Conservation (phyloP, 53 echinoderm and acorn worm species). For the Paracentrotus lividus region DNA sequence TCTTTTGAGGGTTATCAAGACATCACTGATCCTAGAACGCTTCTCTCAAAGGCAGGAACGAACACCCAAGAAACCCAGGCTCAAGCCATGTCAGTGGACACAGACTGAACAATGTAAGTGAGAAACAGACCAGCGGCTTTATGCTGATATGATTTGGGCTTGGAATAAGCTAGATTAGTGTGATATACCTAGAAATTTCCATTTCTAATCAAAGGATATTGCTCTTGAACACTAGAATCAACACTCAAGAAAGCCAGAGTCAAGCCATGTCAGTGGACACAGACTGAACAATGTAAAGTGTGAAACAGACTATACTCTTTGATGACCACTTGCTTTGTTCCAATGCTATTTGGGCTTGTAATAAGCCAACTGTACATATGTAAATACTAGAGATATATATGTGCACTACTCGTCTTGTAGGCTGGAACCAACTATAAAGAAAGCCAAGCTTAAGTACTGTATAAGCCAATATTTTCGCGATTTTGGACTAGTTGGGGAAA, state of each 20-base stretch:
- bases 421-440: conserved; percentile 2
- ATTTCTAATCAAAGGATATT: not conserved
- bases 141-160: not conserved
- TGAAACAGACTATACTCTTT: not conserved
- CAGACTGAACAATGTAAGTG: not conserved
- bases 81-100: not conserved
- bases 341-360: not conserved
- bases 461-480: no score
- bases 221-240: not conserved
- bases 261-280: not conserved
- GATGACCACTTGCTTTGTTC: not conserved
- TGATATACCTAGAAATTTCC: not conserved
- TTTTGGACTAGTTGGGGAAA: no score
- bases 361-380: not conserved
- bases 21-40: conserved; percentile 39
- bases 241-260: not conserved
- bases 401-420: not conserved
- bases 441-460: not conserved
- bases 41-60: conserved; percentile 41
- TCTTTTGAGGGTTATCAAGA: conserved; percentile 66
- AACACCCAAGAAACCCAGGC: not conserved
- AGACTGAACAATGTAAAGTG: not conserved
- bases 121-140: not conserved
- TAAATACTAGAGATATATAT: not conserved
- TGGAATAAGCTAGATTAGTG: not conserved